Evolutionary conservation across 2,888 invertebrate species (phyloP).

Genomic region (Stenodera caucasica): DNA sequence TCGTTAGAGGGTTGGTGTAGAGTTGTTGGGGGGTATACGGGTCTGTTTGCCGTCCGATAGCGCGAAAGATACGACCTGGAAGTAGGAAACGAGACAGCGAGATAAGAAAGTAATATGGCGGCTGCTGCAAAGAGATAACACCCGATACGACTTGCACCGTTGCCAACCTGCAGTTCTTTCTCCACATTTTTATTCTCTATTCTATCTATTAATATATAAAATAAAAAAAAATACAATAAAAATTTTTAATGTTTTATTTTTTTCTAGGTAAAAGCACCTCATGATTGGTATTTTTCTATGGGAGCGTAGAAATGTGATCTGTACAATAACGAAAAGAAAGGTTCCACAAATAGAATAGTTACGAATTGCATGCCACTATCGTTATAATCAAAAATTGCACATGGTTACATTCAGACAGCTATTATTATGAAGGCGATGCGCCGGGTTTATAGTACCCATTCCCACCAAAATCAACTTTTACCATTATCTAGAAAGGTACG

Average conservation of each 20-base stretch:
- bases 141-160: conserved; percentile 49
- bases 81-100: conserved; percentile 54
- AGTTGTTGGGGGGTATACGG: conserved; percentile 39
- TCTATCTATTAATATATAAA: conserved; percentile 6
- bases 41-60: conserved; percentile 51
- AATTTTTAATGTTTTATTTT: conserved; percentile 10
- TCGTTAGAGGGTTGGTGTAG: conserved; percentile 26
- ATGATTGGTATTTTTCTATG: conserved; percentile 19
- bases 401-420: conserved; percentile 46
- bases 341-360: too few species aligned
- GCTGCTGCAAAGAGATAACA: conserved; percentile 53
- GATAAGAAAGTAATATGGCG: conserved; percentile 56
- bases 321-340: conserved; percentile 32
- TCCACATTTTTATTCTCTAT: conserved; percentile 21
- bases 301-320: conserved; percentile 27
- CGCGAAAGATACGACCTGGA: conserved; percentile 54
- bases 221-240: neutral
- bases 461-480: conserved; percentile 23
- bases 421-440: conserved; percentile 34
- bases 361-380: conserved; percentile 44
- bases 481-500: neutral
- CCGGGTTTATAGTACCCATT: conserved; percentile 14
- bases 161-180: conserved; percentile 19
- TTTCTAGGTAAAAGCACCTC: neutral
- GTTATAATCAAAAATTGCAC: conserved; percentile 51